Evolutionary conservation across 2,797 vertebrate genomes (phyloP), one percentile per base, ranked within the genome.

Genomic region (Echiichthys vipera): DNA sequence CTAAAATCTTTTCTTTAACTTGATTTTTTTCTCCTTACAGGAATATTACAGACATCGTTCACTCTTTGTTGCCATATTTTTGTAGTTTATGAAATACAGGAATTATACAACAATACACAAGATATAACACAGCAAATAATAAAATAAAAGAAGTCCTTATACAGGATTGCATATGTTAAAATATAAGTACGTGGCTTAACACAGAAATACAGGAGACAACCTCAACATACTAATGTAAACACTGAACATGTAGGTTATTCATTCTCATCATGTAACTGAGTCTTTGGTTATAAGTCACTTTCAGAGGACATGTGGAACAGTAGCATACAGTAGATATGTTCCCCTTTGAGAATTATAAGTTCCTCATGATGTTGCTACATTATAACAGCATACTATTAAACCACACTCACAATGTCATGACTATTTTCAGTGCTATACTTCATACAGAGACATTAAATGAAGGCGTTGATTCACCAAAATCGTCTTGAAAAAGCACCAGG

Each of bases 271-370:
- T 40, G n/a, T 65, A 54, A 45, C 63, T 73, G 57, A 54, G 7
- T 85, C 81, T 88, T 91, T 89, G 87, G 88, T 82, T 77, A 65
- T 63, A 76, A 51, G 34, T 54, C 47, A 53, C 47, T 49, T 47
- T 72, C 13, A 46, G 29, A 59, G 17, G 15, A 55, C n/a, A 42
- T 45, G 36, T 40, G 65, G 43, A 82, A 61, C 37, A 69, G 70
- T 46, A 74, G 32, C 63, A 79, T 29, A 47, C 37, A 73, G 34
- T 29, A 63, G 45, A 68, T 46, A 56, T 59, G 32, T 57, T 45
- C 30, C 62, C 30, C 37, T 47, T n/a, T 71, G 9, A 59, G 25
- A 64, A 50, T 65, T 32, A 39, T 20, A 43, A 49, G 24, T 32
- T 73, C 4, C 9, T 56, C 57, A 39, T 43, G 24, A 34, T 56